These are phyloP conservation scores for Echeneis naucrates DNA, from an alignment of 2,797 vertebrate genomes.

Conservation along the genomic window DNA sequence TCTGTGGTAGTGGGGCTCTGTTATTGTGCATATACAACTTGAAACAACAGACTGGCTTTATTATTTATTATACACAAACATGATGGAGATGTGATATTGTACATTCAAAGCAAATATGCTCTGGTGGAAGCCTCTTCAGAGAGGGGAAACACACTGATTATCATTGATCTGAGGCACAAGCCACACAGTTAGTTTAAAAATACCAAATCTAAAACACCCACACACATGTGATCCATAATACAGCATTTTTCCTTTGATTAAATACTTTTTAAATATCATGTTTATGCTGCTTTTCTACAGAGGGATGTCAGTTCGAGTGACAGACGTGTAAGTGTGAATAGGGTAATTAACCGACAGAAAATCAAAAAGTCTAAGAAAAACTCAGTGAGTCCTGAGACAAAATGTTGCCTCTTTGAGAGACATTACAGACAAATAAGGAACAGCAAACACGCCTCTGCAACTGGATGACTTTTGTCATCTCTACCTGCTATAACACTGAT, in stretches of 20 bases:
- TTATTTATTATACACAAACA: background rate
- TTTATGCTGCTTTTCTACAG: background rate
- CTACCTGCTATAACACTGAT: conserved; percentile 23
- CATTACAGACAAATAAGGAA: conserved; percentile 2
- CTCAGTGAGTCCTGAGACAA: background rate
- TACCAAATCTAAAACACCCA: background rate
- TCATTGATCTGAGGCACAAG: background rate
- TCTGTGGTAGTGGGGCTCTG: background rate
- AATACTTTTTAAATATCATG: background rate
- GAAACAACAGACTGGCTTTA: background rate
- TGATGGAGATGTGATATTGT: background rate
- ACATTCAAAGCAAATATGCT: background rate
- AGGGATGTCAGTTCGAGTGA: conserved; percentile 1
- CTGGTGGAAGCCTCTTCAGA: background rate
- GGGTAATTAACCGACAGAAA: background rate
- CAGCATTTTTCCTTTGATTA: background rate
- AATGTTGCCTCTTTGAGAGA: background rate
- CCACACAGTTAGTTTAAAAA: background rate
- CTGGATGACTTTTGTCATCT: background rate
- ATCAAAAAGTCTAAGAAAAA: no score
- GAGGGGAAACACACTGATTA: background rate
- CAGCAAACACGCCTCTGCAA: background rate
- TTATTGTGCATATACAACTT: background rate
- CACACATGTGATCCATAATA: background rate
- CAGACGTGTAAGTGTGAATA: background rate